Evolutionary conservation across 2,888 invertebrate species (phyloP), one percentile per base, ranked within the genome.

Genomic region (Siphonodentalium dalli): DNA sequence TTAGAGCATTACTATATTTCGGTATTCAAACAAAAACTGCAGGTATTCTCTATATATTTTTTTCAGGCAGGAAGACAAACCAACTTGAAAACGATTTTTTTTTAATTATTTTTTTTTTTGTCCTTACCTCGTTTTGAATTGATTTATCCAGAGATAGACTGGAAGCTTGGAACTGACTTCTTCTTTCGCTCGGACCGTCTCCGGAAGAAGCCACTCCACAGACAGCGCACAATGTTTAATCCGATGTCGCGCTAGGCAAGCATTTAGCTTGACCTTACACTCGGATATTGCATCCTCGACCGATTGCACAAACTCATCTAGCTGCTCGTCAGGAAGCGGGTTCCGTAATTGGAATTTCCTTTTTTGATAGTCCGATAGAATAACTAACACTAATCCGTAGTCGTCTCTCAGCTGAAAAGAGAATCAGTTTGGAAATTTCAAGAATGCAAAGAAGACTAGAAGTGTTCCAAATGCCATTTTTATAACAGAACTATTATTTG

Each of bases 71-170:
- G n/a, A n/a, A n/a, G n/a, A n/a, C n/a, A n/a, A n/a, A n/a, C n/a
- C n/a, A n/a, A n/a, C n/a, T n/a, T n/a, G n/a, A n/a, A n/a, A n/a
- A n/a, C n/a, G n/a, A n/a, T n/a, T n/a, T 6, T 21, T 11, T 39
- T 2, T 7, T 26, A 6, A 4, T 9, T 13, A 21, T 29, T 24
- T 18, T 18, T 2, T 31, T 27, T 15, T 7, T 21, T 9, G 7
- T 0, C 56, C 63, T 64, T 53, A 79, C 80, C 60, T 71, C 8
- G 72, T 71, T 58, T 73, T 79, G 27, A 70, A 52, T 41, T 66
- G 66, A 58, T 80, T 80, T 34, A 79, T 71, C 80, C 80, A 80
- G 18, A 68, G 49, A 54, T 71, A 76, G 3, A 76, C 65, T 7
- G 74, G 74, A 55, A 72, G 64, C 28, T 69, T 66, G n/a, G 68